Conservation (phyloP, 2,888 invertebrate species). For the Xestia rhomboidea region DNA sequence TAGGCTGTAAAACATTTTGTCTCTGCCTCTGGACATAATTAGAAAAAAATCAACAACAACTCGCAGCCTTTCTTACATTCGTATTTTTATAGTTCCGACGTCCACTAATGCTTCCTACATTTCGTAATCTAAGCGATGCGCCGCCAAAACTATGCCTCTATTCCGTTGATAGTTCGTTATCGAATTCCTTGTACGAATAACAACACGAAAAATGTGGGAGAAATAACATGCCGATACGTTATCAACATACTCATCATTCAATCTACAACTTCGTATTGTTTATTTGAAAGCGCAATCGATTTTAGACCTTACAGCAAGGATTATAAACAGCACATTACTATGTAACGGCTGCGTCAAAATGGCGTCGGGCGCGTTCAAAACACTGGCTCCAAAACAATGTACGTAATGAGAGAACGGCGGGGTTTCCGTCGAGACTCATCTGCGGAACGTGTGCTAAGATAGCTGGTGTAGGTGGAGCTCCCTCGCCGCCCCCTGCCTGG, state of each 20-base stretch:
- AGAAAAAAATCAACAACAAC: constrained; percentile 6
- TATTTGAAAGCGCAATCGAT: constrained; percentile 47
- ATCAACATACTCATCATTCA: constrained; percentile 70
- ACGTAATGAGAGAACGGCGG: constrained; percentile 79
- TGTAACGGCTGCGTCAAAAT: constrained; percentile 63
- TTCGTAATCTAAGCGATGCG: constrained; percentile 49
- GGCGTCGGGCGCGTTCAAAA: constrained; percentile 77
- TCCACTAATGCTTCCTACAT: constrained; percentile 40
- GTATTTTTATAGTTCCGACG: neutral
- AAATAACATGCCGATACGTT: constrained; percentile 64
- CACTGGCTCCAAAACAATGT: constrained; percentile 78
- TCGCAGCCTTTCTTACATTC: constrained; percentile 12
- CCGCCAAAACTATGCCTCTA: constrained; percentile 48
- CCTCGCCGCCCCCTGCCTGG: constrained; percentile 63
- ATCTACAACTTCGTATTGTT: constrained; percentile 68
- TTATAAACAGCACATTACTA: constrained; percentile 65
- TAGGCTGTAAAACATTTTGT: constrained; percentile 44
- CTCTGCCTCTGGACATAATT: constrained; percentile 28
- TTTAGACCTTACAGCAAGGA: constrained; percentile 61
- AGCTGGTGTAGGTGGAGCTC: constrained; percentile 69
- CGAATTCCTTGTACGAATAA: constrained; percentile 59
- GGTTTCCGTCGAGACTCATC: constrained; percentile 80
- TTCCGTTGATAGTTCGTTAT: constrained; percentile 61
- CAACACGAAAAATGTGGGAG: constrained; percentile 59
- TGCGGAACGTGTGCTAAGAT: constrained; percentile 74